phyloP scores from a whole-genome alignment of 2,888 invertebrate species.

The Amphipoea lucens region DNA sequence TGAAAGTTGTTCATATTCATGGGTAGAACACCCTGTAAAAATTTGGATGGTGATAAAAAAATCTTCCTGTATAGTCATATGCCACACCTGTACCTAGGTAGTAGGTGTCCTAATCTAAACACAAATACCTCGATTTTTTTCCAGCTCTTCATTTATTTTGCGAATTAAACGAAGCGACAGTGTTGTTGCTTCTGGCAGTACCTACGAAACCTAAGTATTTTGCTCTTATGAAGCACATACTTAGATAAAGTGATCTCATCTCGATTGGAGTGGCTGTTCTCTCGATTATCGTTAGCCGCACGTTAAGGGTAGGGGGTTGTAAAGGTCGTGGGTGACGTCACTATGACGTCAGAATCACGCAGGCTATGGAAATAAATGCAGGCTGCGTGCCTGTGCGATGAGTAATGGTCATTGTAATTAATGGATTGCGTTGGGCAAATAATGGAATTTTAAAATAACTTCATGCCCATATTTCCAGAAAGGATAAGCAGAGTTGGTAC shows the following conservation, averaged over 20 bases:
- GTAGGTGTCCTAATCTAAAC: too few species aligned
- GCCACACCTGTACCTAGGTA: too few species aligned
- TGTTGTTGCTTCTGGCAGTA: background rate
- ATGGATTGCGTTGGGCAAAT: background rate
- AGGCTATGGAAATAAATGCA: slow-evolving; percentile 16
- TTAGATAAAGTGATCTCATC: slow-evolving; percentile 38
- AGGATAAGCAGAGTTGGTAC: background rate
- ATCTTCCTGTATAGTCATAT: too few species aligned
- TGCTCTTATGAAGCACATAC: slow-evolving; percentile 14
- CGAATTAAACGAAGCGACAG: background rate
- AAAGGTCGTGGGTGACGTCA: slow-evolving; percentile 53
- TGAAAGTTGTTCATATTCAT: too few species aligned
- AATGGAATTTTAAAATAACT: background rate
- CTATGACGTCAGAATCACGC: slow-evolving; percentile 22
- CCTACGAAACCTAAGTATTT: slow-evolving; percentile 4
- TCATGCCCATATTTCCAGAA: background rate
- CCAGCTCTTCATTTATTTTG: background rate
- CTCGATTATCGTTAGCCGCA: slow-evolving; percentile 27
- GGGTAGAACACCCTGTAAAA: too few species aligned
- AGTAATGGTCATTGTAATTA: slow-evolving; percentile 8
- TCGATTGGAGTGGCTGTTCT: slow-evolving; percentile 28
- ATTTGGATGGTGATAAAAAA: too few species aligned
- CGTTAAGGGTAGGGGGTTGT: slow-evolving; percentile 16
- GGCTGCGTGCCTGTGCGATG: background rate
- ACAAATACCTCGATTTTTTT: background rate